Conservation (phyloP, 2,797 vertebrate genomes). For the Brotogeris chrysoptera region DNA sequence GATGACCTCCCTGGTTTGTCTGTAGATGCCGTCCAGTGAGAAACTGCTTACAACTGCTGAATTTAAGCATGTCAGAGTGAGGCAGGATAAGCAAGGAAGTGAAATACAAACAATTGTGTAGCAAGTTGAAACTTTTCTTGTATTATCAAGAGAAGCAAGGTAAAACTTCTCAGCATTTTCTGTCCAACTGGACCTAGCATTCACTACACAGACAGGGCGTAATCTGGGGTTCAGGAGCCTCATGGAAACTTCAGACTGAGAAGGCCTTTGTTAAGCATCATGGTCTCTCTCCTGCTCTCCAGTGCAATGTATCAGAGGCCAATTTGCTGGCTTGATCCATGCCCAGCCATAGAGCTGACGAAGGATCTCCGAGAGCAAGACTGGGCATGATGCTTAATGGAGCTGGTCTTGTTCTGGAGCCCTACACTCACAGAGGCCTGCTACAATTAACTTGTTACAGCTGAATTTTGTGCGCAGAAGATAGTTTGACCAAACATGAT, state of each 20-base stretch:
- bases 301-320: background rate
- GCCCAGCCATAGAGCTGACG: background rate
- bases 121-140: background rate
- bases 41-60: background rate
- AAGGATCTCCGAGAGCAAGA: background rate
- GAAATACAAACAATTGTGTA: background rate
- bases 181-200: background rate
- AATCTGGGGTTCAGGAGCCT: background rate
- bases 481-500: background rate
- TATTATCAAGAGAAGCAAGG: background rate
- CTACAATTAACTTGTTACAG: background rate
- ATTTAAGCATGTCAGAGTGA: background rate
- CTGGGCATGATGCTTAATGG: background rate
- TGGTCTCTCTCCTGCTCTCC: background rate
- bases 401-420: background rate
- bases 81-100: background rate
- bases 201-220: background rate
- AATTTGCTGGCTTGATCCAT: background rate
- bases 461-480: background rate
- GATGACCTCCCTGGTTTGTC: background rate
- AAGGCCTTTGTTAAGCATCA: background rate
- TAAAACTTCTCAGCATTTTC: background rate
- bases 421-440: background rate
- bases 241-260: background rate
- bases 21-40: background rate